Evolutionary conservation across 2,797 vertebrate species (phyloP), one percentile per base, ranked within the genome.

Genomic region (Semaprochilodus insignis): DNA sequence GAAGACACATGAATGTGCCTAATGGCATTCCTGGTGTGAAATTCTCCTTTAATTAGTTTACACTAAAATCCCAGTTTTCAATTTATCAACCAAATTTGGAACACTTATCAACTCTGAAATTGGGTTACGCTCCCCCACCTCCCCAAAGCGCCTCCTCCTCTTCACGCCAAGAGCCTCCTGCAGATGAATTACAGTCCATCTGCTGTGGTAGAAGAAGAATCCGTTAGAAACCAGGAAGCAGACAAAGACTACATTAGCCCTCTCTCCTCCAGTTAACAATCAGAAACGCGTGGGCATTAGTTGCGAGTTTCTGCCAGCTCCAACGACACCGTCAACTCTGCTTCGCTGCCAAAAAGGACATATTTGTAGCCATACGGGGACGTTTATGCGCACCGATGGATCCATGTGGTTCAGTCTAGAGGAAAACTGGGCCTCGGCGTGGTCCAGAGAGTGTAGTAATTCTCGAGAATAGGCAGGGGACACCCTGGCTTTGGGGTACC

Each of bases 31-130:
- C 55, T 21, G 44, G 10, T 74, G 72, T 34, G 52, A 34, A 14
- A 72, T 52, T 17, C 6, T 14, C 48, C 70, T 55, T 73, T 55
- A 59, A 74, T 74, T 57, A 2, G 27, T 74, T 74, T 74, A 59
- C 11, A 15, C 31, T 74, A 34, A 40, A 57, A n/a, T 27, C 48
- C 55, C 73, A 75, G 4, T 75, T 74, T 75, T n/a, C 31, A 75
- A 60, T 40, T 60, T 75, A 75, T 57, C 52, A 31, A 16, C 13
- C 27, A 60, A 57, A 74, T 74, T 74, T 36, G 25, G 16, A 57
- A 27, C 71, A n/a, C 55, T 74, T 74, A 36, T 57, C 72, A 34
- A 36, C 52, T 57, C 6, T 55, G 52, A 74, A 74, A 74, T 2
- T 25, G 51, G 44, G 16, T 55, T 60, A n/a, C 25, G 54, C 27